Evolutionary conservation across 2,113 vertebrate genomes (phyloP).

Genomic region (Cyprinodon tularosa): DNA sequence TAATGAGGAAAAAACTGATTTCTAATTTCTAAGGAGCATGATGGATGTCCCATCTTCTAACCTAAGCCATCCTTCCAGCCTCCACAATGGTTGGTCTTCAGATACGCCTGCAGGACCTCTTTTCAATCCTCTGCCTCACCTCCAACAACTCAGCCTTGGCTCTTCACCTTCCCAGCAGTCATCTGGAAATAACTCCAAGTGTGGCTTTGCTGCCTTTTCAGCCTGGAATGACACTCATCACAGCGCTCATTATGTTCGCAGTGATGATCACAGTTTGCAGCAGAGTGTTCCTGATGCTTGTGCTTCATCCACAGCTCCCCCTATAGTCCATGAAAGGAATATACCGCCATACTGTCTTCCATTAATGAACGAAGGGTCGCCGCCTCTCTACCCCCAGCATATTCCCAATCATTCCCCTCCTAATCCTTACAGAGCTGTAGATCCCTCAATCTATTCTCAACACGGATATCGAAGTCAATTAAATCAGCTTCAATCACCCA

Average conservation of each 20-base stretch:
- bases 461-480: conserved; percentile 21
- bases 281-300: not conserved
- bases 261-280: not conserved
- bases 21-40: conserved; percentile 39
- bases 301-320: conserved; percentile 2
- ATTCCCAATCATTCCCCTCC: conserved; percentile 16
- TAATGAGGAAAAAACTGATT: conserved; percentile 4
- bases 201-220: not conserved
- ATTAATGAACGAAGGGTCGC: not conserved
- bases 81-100: conserved; percentile 56
- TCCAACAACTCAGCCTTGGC: conserved; percentile 47
- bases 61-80: conserved; percentile 52
- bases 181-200: not conserved
- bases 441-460: conserved; percentile 7
- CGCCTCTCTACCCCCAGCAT: not conserved
- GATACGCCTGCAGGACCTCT: conserved; percentile 20
- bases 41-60: conserved; percentile 70
- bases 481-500: conserved; percentile 35
- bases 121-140: conserved; percentile 37
- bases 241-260: not conserved
- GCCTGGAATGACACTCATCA: not conserved
- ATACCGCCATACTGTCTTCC: conserved; percentile 44
- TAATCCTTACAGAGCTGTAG: conserved; percentile 6
- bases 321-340: not conserved
- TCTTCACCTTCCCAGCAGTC: conserved; percentile 35